These are phyloP conservation scores for Luidia sarsii DNA, from an alignment of 53 echinoderm and acorn worm species.

Conservation along the genomic window DNA sequence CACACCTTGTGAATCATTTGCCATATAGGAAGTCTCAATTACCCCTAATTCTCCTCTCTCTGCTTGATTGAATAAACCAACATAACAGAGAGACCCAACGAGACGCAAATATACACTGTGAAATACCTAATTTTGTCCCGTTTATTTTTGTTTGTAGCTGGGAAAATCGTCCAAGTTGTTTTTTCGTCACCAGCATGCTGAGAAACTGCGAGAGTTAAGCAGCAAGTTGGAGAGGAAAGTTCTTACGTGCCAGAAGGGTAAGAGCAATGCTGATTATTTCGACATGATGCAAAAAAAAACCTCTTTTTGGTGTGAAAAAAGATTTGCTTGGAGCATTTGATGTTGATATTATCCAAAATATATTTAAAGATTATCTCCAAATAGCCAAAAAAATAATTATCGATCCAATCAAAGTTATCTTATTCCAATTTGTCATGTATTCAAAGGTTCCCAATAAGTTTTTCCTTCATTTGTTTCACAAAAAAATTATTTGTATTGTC, in stretches of 20 bases:
- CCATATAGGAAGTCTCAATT: conserved; percentile 40
- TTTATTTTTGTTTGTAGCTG: conserved; percentile 53
- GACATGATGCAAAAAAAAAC: no score
- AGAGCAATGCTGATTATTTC: no score
- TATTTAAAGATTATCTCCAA: no score
- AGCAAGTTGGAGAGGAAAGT: conserved; percentile 64
- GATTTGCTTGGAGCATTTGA: background rate
- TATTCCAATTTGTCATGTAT: no score
- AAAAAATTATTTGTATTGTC: no score
- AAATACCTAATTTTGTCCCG: background rate
- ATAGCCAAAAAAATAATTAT: no score
- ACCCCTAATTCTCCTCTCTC: background rate
- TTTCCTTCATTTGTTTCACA: no score
- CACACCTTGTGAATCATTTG: conserved; percentile 29
- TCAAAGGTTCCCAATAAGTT: no score
- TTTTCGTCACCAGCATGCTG: conserved; percentile 89
- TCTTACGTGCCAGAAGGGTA: conserved; percentile 94
- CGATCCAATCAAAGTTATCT: no score
- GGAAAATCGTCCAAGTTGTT: conserved; percentile 85
- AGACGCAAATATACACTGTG: no score
- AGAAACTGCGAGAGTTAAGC: conserved; percentile 72
- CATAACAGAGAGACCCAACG: background rate
- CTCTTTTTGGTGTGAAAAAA: no score
- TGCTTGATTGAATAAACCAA: no score
- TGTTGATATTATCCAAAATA: background rate